These are phyloP conservation scores for Noctua fimbriata DNA, from an alignment of 2,888 invertebrate species.

Conservation along the genomic window DNA sequence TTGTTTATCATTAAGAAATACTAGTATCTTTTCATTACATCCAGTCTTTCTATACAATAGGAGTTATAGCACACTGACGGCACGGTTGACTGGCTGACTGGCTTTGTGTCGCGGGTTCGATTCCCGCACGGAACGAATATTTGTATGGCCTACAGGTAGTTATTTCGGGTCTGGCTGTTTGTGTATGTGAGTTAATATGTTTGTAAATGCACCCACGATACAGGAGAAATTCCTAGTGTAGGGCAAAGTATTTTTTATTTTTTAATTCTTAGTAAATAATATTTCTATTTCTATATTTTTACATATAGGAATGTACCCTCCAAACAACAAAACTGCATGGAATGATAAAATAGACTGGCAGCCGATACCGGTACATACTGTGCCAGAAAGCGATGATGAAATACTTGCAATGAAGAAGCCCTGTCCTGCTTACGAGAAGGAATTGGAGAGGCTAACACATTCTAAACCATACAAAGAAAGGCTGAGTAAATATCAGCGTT, in stretches of 20 bases:
- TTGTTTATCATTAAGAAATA: background rate
- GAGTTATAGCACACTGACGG: background rate
- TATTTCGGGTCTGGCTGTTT: too few species aligned
- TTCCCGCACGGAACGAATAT: too few species aligned
- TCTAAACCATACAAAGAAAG: conserved; percentile 90
- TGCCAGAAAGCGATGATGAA: conserved; percentile 91
- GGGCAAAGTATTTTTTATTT: too few species aligned
- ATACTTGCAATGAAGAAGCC: conserved; percentile 90
- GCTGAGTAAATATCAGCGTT: conserved; percentile 89
- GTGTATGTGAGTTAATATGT: too few species aligned
- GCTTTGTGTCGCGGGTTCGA: too few species aligned
- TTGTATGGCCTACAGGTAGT: too few species aligned
- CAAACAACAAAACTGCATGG: conserved; percentile 91
- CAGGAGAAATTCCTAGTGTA: too few species aligned
- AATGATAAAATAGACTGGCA: conserved; percentile 92
- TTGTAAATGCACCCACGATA: too few species aligned
- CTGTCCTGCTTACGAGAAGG: conserved; percentile 92
- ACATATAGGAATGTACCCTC: conserved; percentile 92
- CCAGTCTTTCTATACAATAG: background rate
- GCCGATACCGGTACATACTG: conserved; percentile 94
- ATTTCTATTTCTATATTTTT: background rate
- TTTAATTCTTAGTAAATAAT: background rate
- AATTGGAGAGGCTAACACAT: conserved; percentile 85
- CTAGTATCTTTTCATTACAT: background rate
- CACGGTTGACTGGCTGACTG: too few species aligned